Conservation (phyloP, 2,888 invertebrate genomes). For the Drosophila crucigera region DNA sequence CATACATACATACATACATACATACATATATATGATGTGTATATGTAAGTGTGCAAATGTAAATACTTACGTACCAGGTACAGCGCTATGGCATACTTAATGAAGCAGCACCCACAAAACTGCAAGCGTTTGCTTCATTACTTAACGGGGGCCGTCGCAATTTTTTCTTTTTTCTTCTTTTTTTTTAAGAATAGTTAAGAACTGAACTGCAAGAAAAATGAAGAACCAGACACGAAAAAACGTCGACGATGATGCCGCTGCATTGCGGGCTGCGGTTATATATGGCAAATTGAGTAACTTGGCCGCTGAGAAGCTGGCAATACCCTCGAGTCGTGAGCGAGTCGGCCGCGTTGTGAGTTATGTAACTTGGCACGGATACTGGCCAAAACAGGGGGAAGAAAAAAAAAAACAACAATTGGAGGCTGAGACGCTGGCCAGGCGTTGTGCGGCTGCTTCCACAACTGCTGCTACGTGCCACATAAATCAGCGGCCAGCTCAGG, state of each 20-base stretch:
- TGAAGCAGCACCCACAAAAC: slow-evolving; percentile 82
- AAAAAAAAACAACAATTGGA: slow-evolving; percentile 54
- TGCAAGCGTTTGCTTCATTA: slow-evolving; percentile 76
- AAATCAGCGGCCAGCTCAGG: slow-evolving; percentile 72
- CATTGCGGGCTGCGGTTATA: slow-evolving; percentile 60
- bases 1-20: slow-evolving; percentile 24
- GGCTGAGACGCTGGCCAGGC: slow-evolving; percentile 37
- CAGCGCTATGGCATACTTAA: slow-evolving; percentile 71
- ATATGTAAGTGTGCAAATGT: slow-evolving; percentile 26
- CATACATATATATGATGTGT: slow-evolving; percentile 1
- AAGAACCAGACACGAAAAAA: slow-evolving; percentile 4
- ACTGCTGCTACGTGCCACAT: slow-evolving; percentile 72
- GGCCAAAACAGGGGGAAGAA: slow-evolving; percentile 44
- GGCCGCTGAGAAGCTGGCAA: slow-evolving; percentile 74
- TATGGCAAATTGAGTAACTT: slow-evolving; percentile 81
- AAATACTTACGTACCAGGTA: slow-evolving; percentile 52
- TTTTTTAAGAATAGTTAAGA: slow-evolving; percentile 77
- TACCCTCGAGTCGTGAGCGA: slow-evolving; percentile 73
- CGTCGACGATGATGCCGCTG: slow-evolving; percentile 38
- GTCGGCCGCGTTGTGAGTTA: slow-evolving; percentile 68
- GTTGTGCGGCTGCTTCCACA: slow-evolving; percentile 19
- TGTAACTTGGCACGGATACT: slow-evolving; percentile 66
- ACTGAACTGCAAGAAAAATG: slow-evolving; percentile 37
- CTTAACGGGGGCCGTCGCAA: slow-evolving; percentile 44
- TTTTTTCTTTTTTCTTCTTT: slow-evolving; percentile 33